Base-by-base conservation (phyloP, 2,888 invertebrate genomes). In the Geotrupes spiniger region DNA sequence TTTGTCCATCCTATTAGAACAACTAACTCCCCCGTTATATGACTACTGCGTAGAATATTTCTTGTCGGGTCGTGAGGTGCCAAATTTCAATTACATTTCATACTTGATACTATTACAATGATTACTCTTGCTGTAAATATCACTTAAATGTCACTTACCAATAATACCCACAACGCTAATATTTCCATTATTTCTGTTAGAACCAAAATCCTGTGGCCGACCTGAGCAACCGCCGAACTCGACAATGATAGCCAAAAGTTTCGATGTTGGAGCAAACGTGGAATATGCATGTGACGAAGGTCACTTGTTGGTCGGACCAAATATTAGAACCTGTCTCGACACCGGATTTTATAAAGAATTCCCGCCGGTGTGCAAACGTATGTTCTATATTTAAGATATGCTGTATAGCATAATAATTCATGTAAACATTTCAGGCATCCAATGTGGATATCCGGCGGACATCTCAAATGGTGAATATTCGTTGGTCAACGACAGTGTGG, bases 191-290 rank as follows among this genome's bases (percentile, higher is more conserved):
- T n/a, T n/a, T n/a, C n/a, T n/a, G n/a, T 12, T 71, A 90, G 90
- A 92, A 68, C 93, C 94, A 1, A 88, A 89, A 66, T 87, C 92
- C 0, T 94, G 94, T 68, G 94, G 94, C 6, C 79, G 89, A 29
- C 94, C 94, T 0, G 93, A 94, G 69, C 92, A 93, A 71, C 93
- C 93, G 0, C 92, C 93, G 5, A 93, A 94, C 70, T 93, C 93
- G 0, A 92, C 92, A 2, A 89, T 94, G 85, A 66, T 81, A 0
- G 83, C 87, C 0, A 79, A 84, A 42, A 81, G 83, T 58, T 89
- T 85, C 68, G 84, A 86, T 57, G 92, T 94, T 2, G 92, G 92
- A 0, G 83, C 91, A 0, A 80, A 81, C 2, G 86, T 94, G 38
- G 86, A 92, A 64, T 93, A 93, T 74, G 76, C 82, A 21, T 94